Conservation (phyloP, 2,888 invertebrate genomes). For the Homarus gammarus region DNA sequence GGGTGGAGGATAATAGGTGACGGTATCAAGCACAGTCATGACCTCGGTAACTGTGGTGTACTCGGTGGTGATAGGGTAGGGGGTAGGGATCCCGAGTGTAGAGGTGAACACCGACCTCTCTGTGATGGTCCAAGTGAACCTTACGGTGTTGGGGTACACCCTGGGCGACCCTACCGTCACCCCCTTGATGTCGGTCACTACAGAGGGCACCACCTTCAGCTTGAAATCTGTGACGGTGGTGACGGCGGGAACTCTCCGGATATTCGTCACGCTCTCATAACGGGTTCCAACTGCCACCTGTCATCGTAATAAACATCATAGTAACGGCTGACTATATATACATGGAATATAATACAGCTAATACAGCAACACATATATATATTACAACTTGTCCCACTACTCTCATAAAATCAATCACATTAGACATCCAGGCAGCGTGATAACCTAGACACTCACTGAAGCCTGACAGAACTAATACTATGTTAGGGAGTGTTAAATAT, state of each 20-base stretch:
- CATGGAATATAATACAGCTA: background rate
- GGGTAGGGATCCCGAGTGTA: background rate
- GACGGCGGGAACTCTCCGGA: background rate
- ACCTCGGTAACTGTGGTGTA: background rate
- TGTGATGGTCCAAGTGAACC: constrained; percentile 8
- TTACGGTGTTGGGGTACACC: background rate
- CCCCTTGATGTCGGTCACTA: background rate
- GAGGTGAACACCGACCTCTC: background rate
- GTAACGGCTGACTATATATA: background rate
- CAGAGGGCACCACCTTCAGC: background rate
- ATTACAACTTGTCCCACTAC: too few species aligned
- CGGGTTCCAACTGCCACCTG: constrained; percentile 22
- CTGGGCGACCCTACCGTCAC: constrained; percentile 2
- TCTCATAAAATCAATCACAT: too few species aligned
- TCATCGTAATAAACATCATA: background rate
- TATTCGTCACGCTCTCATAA: constrained; percentile 21
- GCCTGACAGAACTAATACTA: too few species aligned
- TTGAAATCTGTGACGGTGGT: constrained; percentile 34
- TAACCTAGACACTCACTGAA: too few species aligned
- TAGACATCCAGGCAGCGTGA: too few species aligned
- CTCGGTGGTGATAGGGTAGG: background rate
- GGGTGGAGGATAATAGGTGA: background rate
- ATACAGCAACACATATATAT: too few species aligned
- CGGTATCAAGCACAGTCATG: background rate
- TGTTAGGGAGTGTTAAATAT: too few species aligned